Percentiles rank a stretch among this genome's conserved stretches.
Evolutionary conservation across 2,888 invertebrate species (phyloP).

Genomic region (Lydus trimaculatus): DNA sequence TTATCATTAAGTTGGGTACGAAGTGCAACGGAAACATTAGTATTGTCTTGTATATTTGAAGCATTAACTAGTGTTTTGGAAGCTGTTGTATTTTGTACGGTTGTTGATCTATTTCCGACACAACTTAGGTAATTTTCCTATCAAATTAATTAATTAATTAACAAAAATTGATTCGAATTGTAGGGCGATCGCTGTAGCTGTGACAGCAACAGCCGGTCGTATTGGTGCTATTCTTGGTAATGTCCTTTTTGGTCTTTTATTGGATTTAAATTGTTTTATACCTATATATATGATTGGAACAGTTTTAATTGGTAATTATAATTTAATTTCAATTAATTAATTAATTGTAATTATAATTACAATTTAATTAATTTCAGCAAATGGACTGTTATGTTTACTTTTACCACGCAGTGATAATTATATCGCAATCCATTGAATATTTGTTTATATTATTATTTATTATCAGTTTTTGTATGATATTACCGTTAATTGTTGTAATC

Average conservation of each 20-base stretch:
- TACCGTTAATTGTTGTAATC: not conserved
- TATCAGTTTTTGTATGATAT: not conserved
- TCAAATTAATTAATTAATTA: not conserved
- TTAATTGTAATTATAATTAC: slow-evolving; percentile 10
- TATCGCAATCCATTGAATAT: slow-evolving; percentile 39
- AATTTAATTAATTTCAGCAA: slow-evolving; percentile 60
- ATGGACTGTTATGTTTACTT: slow-evolving; percentile 65
- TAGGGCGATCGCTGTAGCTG: slow-evolving; percentile 67
- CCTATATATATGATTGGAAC: slow-evolving; percentile 68
- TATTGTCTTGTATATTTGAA: slow-evolving; percentile 67
- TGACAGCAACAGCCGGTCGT: slow-evolving; percentile 68
- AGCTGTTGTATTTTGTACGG: slow-evolving; percentile 68
- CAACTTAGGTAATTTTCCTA: slow-evolving; percentile 44
- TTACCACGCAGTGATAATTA: slow-evolving; percentile 61
- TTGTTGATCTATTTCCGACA: slow-evolving; percentile 65
- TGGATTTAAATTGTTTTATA: slow-evolving; percentile 66
- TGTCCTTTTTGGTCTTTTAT: slow-evolving; percentile 66
- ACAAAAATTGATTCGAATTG: slow-evolving; percentile 15
- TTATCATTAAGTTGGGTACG: slow-evolving; percentile 65
- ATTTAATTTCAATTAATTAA: slow-evolving; percentile 12
- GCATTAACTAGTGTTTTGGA: slow-evolving; percentile 69
- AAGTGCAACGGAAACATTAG: slow-evolving; percentile 64
- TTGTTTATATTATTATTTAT: not conserved
- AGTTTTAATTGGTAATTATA: slow-evolving; percentile 63
- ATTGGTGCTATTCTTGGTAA: slow-evolving; percentile 69